phyloP scores from a whole-genome alignment of 2,113 vertebrate genomes.

The Ondatra zibethicus region DNA sequence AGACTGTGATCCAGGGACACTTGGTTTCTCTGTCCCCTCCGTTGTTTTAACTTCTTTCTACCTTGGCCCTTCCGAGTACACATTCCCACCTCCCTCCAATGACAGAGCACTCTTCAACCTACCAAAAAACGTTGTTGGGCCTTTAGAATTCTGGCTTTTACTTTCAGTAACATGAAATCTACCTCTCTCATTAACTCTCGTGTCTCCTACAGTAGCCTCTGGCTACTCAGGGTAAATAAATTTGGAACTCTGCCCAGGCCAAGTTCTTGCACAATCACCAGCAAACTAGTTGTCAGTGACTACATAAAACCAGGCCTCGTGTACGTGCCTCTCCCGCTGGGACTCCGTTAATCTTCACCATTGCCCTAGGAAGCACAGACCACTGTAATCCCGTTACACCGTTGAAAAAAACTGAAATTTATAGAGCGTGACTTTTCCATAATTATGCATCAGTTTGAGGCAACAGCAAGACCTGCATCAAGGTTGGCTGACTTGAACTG shows the following conservation, averaged over 20 bases:
- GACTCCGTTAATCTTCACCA: background rate
- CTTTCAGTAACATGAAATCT: background rate
- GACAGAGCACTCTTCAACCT: background rate
- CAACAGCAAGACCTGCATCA: background rate
- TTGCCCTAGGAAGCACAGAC: background rate
- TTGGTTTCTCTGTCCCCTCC: background rate
- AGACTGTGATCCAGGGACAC: background rate
- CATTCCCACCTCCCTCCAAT: background rate
- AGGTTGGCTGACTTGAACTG: background rate
- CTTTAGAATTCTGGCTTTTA: slow-evolving; percentile 33
- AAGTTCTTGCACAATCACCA: background rate
- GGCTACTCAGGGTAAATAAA: background rate
- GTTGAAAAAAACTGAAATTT: background rate
- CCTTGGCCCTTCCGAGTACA: background rate
- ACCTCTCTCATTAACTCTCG: background rate
- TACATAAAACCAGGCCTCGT: background rate
- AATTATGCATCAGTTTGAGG: background rate
- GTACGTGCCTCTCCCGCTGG: background rate
- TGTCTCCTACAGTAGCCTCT: background rate
- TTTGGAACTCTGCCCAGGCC: background rate
- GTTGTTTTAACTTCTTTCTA: background rate
- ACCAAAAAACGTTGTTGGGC: background rate
- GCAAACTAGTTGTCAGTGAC: background rate
- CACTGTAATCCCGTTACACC: background rate
- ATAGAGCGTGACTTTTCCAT: slow-evolving; percentile 20